Evolutionary conservation across 2,113 vertebrate genomes (phyloP).

Genomic region (Todiramphus saurophagus): DNA sequence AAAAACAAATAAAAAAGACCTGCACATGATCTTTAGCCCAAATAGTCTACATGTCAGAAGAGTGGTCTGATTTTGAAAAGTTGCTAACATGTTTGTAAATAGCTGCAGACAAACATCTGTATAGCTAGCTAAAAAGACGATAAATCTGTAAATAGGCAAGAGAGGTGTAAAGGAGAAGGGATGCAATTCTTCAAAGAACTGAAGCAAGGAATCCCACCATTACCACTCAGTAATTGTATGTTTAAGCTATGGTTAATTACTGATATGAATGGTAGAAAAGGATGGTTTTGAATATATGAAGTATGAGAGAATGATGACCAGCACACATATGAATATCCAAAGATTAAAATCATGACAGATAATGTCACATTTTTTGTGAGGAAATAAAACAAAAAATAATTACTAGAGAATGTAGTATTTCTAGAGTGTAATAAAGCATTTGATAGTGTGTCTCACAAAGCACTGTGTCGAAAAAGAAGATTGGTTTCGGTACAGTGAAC

Average conservation of each 20-base stretch:
- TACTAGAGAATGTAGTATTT: not conserved
- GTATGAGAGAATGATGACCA: not conserved
- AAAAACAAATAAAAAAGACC: not conserved
- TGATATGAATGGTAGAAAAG: not conserved
- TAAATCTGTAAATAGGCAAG: not conserved
- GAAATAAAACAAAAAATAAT: not conserved
- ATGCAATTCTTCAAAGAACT: not conserved
- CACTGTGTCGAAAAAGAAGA: not conserved
- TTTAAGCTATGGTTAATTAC: not conserved
- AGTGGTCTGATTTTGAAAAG: not conserved
- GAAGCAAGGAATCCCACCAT: not conserved
- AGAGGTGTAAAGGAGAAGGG: not conserved
- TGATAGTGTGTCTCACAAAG: not conserved
- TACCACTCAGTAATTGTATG: not conserved
- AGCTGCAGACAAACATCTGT: not conserved
- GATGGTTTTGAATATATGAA: not conserved
- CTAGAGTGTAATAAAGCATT: not conserved
- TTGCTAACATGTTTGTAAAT: not conserved
- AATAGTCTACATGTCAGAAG: not conserved
- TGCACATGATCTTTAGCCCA: not conserved
- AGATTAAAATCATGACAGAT: not conserved
- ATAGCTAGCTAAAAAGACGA: not conserved
- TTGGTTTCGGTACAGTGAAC: not conserved
- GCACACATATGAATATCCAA: not conserved
- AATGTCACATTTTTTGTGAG: not conserved